Evolutionary conservation across 1,140 invertebrate species (phyloP), one percentile per base, ranked within the genome.

Genomic region (Rhysida immarginata): DNA sequence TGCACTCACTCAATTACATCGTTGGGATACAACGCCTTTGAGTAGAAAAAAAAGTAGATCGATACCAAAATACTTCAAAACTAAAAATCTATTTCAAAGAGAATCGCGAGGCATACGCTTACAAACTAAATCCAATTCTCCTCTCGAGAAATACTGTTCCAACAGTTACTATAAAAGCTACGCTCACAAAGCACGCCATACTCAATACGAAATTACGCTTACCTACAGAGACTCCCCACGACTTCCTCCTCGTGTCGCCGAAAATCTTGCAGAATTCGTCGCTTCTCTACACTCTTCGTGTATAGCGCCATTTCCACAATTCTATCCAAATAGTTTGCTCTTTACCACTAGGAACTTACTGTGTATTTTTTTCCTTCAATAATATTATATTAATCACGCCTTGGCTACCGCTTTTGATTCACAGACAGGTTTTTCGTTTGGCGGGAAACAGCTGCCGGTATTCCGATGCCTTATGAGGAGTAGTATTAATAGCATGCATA

Each of bases 151-250:
- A n/a, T n/a, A n/a, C n/a, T n/a, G n/a, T n/a, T n/a, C n/a, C n/a
- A n/a, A n/a, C n/a, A n/a, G n/a, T n/a, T n/a, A n/a, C n/a, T n/a
- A n/a, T n/a, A n/a, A n/a, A n/a, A n/a, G n/a, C n/a, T n/a, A n/a
- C n/a, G n/a, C n/a, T 16, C 18, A 58, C 29, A 44, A 21, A 52
- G 51, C 52, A 26, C 52, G 52, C 52, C 26, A 43, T 53, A n/a
- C n/a, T n/a, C n/a, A n/a, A n/a, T n/a, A n/a, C 52, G 25, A 13
- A 8, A 29, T n/a, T 26, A 48, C 42, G 18, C 45, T 61, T 65
- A 71, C 69, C 69, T 68, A 64, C 66, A 69, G 48, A 69, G 63
- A 52, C 65, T 65, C 26, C 66, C 66, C 43, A 70, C 67, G 53
- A 69, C 69, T 60, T 71, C 69, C 53, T 69, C 63, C 56, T 71